Base-by-base conservation (phyloP, 2,113 vertebrate genomes). In the Takifugu bimaculatus region DNA sequence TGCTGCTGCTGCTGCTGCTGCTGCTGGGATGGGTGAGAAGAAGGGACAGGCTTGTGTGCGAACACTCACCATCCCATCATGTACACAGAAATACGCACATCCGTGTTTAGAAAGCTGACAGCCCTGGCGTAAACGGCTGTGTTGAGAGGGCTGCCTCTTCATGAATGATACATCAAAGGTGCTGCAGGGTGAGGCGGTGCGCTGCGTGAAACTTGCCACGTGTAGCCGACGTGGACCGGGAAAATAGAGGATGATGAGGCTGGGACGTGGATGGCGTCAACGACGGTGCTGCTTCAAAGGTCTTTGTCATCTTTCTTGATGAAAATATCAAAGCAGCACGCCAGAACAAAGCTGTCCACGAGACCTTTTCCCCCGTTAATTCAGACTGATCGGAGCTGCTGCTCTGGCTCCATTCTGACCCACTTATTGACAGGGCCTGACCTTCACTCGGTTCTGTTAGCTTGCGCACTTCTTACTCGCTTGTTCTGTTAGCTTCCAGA, bases 121-220 rank as follows among this genome's bases (percentile, higher is more conserved):
- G 54, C 57, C 71, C 74, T 68, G 66, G 72, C 77, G 78, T 84
- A 72, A 84, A 68, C 74, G 78, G 50, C 70, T 53, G 81, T 78
- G 79, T 84, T 83, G 74, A 73, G 79, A 77, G 80, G 70, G 76
- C 71, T 67, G 80, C 72, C 61, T 85, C 53, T 50, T 74, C 29
- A 87, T 91, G 80, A 87, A 91, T 91, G 83, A 90, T 76, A 82
- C 82, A 90, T 90, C 83, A 88, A 88, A 89, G 87, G 60, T 28
- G 60, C 82, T 78, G 75, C 79, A 72, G 71, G 85, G 74, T 80
- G 86, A 80, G 86, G 85, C 89, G 87, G 88, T 84, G 81, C 79
- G 78, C 81, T 67, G 72, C 66, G 71, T 70, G 64, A 74, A 77
- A 79, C 74, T 69, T 88, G 20, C 20, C 20, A 20, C 20, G 20